Evolutionary conservation across 2,888 invertebrate species (phyloP), one percentile per base, ranked within the genome.

Genomic region (Melikaiella ostensackeni): DNA sequence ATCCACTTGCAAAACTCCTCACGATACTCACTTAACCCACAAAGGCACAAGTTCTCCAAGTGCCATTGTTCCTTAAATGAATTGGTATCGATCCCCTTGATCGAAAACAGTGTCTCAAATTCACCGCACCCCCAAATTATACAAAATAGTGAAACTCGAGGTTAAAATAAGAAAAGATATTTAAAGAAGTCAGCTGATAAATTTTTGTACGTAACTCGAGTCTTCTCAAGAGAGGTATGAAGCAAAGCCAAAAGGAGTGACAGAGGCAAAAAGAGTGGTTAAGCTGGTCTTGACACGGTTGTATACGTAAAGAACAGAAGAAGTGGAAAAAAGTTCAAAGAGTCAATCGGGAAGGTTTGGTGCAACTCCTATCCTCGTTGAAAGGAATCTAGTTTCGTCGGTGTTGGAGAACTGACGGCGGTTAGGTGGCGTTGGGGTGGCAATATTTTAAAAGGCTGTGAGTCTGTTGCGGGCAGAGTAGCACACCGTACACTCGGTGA

Each of bases 401-500:
- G 75, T 76, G 63, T 75, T 76, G 61, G 59, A 55, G 66, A 77
- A 77, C 76, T 78, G 76, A 16, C 21, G 70, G 62, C 50, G 61
- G 74, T 42, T 66, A 77, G 81, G 81, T 77, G 79, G 79, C 78
- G 79, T 74, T 80, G 78, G 70, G 77, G 80, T 78, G 79, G 83
- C 84, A 84, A 85, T 85, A 85, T 84, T 85, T 84, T 84, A 84
- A 82, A 84, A 79, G 78, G 77, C 80, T 77, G 81, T 77, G 78
- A 81, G 80, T 81, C 82, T 81, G 84, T 82, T 83, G 81, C 80
- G 79, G 82, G 82, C 82, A 82, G 80, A 82, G 81, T 77, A 79
- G 64, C 46, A 70, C 75, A 70, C 74, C 57, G 64, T 74, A 70
- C 74, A 38, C 77, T 78, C 74, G 79, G 79, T 79, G 74, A 80